Evolutionary conservation across 2,113 vertebrate genomes (phyloP), one percentile per base, ranked within the genome.

Genomic region (Dryoscopus gambensis): DNA sequence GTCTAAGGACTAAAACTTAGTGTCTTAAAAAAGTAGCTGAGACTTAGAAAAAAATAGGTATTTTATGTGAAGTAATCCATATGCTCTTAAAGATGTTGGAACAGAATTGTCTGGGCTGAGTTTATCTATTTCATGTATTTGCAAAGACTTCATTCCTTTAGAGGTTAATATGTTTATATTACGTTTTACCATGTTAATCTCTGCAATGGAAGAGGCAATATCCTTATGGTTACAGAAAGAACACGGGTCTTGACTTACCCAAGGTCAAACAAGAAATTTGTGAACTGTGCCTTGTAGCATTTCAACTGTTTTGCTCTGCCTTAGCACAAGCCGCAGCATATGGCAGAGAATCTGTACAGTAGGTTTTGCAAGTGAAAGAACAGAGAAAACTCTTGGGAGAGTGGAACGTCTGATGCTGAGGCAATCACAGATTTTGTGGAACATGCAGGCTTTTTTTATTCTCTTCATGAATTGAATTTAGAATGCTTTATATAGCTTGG

Each of bases 301-400:
- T 91, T 92, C 57, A 57, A 3, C 78, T n/a, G 11, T 78, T 81
- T 75, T 1, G 0, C 79, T 87, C 49, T 84, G 81, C 69, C 76
- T 78, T 47, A 75, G 84, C 87, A 73, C 82, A 87, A 94, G 46
- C 27, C 56, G 16, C 53, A 88, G 83, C 96, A 95, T 93, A 95
- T 96, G 95, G 94, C 55, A 68, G 50, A 33, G 71, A 60, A 79
- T 90, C 88, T 85, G 75, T 87, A 23, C 15, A 1, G 85, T 8
- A 69, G 92, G n/a, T 23, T 96, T 82, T 83, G 92, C 78, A 86
- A 94, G 75, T 80, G 63, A 75, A 91, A 90, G 90, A 94, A 69
- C 53, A 77, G 70, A 84, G 88, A 76, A 93, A 50, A 62, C 71
- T 93, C 87, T 80, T 62, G 53, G 67, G 79, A 94, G 75, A 65